Conservation (phyloP, 2,113 vertebrate genomes). For the Menidia beryllina region DNA sequence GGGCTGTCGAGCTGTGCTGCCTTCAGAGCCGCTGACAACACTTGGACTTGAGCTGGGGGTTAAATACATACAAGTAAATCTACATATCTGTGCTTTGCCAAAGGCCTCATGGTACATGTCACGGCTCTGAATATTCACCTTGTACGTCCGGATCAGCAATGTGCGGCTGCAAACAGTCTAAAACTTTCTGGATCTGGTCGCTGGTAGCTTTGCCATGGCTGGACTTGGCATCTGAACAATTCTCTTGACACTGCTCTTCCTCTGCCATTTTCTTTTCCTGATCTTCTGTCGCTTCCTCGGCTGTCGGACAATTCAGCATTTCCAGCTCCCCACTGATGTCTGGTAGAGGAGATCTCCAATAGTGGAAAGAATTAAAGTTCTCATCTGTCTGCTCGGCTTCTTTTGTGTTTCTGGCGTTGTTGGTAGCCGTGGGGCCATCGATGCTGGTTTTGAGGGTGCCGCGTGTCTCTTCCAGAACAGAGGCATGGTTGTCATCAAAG, state of each 20-base stretch:
- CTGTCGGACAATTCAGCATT: conserved; percentile 76
- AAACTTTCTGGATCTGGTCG: conserved; percentile 87
- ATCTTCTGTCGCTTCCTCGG: conserved; percentile 29
- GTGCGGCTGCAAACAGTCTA: conserved; percentile 88
- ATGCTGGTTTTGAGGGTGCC: conserved; percentile 22
- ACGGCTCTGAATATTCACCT: conserved; percentile 75
- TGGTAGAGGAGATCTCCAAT: conserved; percentile 89
- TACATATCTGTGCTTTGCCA: not conserved
- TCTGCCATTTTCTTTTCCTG: conserved; percentile 36
- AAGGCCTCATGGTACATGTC: not conserved
- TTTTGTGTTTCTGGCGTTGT: conserved; percentile 59
- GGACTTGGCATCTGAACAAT: conserved; percentile 46
- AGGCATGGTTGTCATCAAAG: conserved; percentile 55
- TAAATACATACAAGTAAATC: conserved; percentile 24
- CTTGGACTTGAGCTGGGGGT: conserved; percentile 87
- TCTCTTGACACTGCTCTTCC: conserved; percentile 42
- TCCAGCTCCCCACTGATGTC: conserved; percentile 90
- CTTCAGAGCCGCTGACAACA: conserved; percentile 87
- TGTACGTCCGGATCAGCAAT: conserved; percentile 88
- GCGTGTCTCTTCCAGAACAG: conserved; percentile 11
- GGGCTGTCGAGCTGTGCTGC: conserved; percentile 84
- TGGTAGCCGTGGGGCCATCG: conserved; percentile 33
- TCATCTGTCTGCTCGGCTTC: conserved; percentile 76
- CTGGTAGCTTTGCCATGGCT: conserved; percentile 80
- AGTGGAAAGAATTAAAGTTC: conserved; percentile 85